Percentiles rank a stretch among this genome's conserved stretches.
Evolutionary conservation across 2,113 vertebrate species (phyloP).

Genomic region (Onychostoma macrolepis): DNA sequence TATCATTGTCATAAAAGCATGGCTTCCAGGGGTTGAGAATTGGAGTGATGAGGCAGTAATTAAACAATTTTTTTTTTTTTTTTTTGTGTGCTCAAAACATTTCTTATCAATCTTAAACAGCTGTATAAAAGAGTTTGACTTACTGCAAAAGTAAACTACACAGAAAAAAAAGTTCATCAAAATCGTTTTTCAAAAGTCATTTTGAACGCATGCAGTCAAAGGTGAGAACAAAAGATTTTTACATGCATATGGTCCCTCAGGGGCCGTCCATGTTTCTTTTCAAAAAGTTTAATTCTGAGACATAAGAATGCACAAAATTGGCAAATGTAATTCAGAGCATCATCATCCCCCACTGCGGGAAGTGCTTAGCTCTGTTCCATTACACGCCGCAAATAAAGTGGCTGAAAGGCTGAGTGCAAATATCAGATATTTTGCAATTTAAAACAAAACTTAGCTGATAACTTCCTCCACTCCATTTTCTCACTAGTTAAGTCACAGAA

Average conservation of each 20-base stretch:
- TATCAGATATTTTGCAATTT: constrained; percentile 64
- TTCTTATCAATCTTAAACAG: too few species aligned
- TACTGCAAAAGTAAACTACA: neutral
- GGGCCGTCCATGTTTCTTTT: neutral
- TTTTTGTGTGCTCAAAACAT: too few species aligned
- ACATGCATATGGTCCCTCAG: neutral
- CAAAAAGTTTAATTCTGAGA: neutral
- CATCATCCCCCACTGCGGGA: constrained; percentile 39
- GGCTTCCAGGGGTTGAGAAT: neutral
- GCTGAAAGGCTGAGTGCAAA: constrained; percentile 52
- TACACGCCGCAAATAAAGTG: constrained; percentile 59
- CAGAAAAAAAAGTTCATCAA: neutral
- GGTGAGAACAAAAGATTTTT: neutral
- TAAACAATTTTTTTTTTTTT: neutral
- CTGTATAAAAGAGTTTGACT: neutral
- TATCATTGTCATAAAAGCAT: neutral
- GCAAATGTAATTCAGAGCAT: neutral
- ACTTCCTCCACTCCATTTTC: neutral
- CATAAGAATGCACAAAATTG: neutral
- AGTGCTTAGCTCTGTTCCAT: constrained; percentile 53
- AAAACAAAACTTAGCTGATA: constrained; percentile 46
- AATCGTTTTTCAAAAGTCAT: neutral
- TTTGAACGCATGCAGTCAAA: neutral
- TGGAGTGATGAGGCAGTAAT: neutral
- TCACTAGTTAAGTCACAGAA: neutral